Percentiles rank a stretch among this genome's conserved stretches.
phyloP scores from a whole-genome alignment of 2,888 invertebrate genomes.

The Drosophila formosana region DNA sequence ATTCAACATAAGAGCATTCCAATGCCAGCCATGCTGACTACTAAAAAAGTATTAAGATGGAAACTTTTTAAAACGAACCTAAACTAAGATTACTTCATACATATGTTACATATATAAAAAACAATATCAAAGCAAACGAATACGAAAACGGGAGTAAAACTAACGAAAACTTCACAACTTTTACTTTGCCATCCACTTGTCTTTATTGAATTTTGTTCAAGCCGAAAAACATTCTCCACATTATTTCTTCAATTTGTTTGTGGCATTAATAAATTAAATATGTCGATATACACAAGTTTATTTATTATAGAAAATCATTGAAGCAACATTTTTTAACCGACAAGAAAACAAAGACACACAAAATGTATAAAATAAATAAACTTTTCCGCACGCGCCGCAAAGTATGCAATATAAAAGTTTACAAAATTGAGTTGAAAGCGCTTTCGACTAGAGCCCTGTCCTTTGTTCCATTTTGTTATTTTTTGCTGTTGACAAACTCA shows the following conservation, averaged over 20 bases:
- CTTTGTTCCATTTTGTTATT: conserved; percentile 42
- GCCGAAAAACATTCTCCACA: conserved; percentile 9
- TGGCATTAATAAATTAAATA: conserved; percentile 37
- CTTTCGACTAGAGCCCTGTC: conserved; percentile 23
- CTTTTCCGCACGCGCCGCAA: conserved; percentile 40
- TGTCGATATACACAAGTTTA: conserved; percentile 34
- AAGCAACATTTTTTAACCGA: conserved; percentile 18
- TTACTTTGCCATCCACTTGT: conserved; percentile 6
- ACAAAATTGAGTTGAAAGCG: conserved; percentile 44
- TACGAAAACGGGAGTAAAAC: conserved; percentile 21
- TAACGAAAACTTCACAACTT: conserved; percentile 25
- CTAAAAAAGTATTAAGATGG: conserved; percentile 61
- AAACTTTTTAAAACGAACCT: conserved; percentile 52
- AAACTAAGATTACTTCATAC: conserved; percentile 40
- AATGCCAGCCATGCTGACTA: conserved; percentile 51
- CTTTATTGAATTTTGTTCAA: neutral
- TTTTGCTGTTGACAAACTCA: conserved; percentile 49
- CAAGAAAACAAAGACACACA: neutral
- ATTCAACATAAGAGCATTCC: conserved; percentile 30
- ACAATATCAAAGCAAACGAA: conserved; percentile 22
- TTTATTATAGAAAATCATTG: conserved; percentile 35
- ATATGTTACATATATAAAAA: neutral
- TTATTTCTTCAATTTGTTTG: conserved; percentile 21
- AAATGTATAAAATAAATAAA: conserved; percentile 11
- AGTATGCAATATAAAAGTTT: conserved; percentile 59